Conservation (phyloP, 2,888 invertebrate genomes). For the Leptopilina drosophilae region DNA sequence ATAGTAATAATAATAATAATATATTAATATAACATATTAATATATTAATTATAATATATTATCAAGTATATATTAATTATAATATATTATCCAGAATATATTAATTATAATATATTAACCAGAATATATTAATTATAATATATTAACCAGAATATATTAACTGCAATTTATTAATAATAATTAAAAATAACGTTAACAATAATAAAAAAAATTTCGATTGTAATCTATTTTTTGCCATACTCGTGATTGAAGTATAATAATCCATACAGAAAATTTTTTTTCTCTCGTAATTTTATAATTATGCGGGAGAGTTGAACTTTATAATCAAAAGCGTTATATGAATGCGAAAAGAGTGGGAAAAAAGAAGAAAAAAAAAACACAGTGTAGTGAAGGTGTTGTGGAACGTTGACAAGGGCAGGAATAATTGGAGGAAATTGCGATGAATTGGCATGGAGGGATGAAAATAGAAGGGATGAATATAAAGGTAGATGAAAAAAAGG, state of each 20-base stretch:
- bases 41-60: too few species aligned
- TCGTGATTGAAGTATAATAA: slow-evolving; percentile 15
- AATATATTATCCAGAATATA: too few species aligned
- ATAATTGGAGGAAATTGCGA: slow-evolving; percentile 14
- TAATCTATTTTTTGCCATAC: neutral
- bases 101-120: too few species aligned
- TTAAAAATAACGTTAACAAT: neutral
- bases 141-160: too few species aligned
- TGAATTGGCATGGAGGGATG: slow-evolving; percentile 39
- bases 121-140: too few species aligned
- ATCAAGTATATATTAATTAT: neutral
- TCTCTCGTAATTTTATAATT: neutral
- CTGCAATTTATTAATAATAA: too few species aligned
- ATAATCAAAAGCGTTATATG: slow-evolving; percentile 6
- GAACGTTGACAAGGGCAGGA: slow-evolving; percentile 16
- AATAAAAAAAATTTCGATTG: too few species aligned
- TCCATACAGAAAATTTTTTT: neutral
- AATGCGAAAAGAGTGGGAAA: neutral
- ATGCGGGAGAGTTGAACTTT: neutral
- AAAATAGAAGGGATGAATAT: slow-evolving; percentile 13
- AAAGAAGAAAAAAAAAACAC: slow-evolving; percentile 9
- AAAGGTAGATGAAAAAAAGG: slow-evolving; percentile 19
- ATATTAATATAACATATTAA: too few species aligned
- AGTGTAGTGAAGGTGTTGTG: slow-evolving; percentile 25
- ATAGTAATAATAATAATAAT: neutral